phyloP scores from a whole-genome alignment of 1,140 invertebrate genomes.

The Dysdera silvatica region DNA sequence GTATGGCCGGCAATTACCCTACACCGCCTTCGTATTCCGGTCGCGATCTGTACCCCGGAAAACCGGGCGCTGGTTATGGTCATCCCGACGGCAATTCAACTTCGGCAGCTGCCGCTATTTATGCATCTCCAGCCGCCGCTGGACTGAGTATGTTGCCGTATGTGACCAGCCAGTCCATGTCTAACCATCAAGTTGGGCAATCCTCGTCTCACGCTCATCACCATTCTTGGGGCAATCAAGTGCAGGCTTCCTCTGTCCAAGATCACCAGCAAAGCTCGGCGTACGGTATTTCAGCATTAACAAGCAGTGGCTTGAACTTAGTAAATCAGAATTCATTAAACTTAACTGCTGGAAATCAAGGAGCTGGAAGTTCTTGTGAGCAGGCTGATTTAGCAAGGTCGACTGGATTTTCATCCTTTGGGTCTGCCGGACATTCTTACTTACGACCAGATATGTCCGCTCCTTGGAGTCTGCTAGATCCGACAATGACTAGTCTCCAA shows the following conservation, averaged over 20 bases:
- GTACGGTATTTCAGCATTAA: slow-evolving; percentile 19
- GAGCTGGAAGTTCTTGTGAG: slow-evolving; percentile 15
- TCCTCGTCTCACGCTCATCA: slow-evolving; percentile 11
- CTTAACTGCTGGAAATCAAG: slow-evolving; percentile 8
- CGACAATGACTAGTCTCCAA: slow-evolving; percentile 16
- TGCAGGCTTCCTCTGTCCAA: slow-evolving; percentile 6
- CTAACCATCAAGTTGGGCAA: slow-evolving; percentile 15
- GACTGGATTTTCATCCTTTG: slow-evolving; percentile 17
- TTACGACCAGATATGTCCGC: slow-evolving; percentile 16
- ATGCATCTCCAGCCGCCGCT: slow-evolving; percentile 12
- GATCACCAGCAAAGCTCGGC: slow-evolving; percentile 18
- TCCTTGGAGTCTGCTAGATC: slow-evolving; percentile 22
- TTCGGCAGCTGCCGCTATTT: slow-evolving; percentile 7
- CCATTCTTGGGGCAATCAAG: slow-evolving; percentile 10
- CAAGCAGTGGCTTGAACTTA: slow-evolving; percentile 20
- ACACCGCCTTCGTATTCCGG: slow-evolving; percentile 21
- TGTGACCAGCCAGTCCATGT: slow-evolving; percentile 16
- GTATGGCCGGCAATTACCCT: slow-evolving; percentile 27
- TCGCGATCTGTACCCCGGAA: slow-evolving; percentile 22
- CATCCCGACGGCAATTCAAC: not conserved
- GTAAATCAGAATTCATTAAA: slow-evolving; percentile 18
- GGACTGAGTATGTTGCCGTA: slow-evolving; percentile 19
- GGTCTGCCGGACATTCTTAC: slow-evolving; percentile 17
- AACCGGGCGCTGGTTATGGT: slow-evolving; percentile 17
- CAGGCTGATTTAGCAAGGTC: slow-evolving; percentile 14